These are phyloP conservation scores for Mythimna lalbum DNA, from an alignment of 2,888 invertebrate species.

Conservation along the genomic window DNA sequence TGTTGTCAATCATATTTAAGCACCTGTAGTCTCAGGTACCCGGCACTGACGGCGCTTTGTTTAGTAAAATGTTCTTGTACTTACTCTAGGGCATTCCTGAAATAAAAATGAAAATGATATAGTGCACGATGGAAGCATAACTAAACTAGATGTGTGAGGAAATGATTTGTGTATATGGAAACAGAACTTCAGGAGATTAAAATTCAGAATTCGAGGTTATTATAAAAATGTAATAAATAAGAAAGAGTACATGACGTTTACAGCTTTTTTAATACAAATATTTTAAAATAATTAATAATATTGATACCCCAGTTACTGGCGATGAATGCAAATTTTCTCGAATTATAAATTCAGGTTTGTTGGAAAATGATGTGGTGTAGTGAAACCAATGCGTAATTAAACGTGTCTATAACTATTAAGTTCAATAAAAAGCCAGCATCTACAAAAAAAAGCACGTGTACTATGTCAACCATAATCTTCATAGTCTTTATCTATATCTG, in stretches of 20 bases:
- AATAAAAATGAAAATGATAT: constrained; percentile 24
- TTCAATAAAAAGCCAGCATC: not conserved
- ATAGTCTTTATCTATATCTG: not conserved
- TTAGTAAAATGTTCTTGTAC: constrained; percentile 13
- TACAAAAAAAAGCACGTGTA: not conserved
- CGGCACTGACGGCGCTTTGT: too few relatives aligned
- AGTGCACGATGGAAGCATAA: not conserved
- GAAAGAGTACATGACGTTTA: too few relatives aligned
- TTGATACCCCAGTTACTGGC: not conserved
- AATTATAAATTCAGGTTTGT: not conserved
- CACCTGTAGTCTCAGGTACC: too few relatives aligned
- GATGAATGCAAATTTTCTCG: not conserved
- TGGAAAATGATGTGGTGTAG: not conserved
- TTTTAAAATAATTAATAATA: not conserved
- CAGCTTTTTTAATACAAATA: not conserved
- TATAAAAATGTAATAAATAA: too few relatives aligned
- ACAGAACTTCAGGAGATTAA: not conserved
- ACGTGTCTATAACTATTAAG: not conserved
- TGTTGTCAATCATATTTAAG: not conserved
- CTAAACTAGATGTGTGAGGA: not conserved
- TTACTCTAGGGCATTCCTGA: constrained; percentile 22
- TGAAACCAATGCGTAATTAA: not conserved
- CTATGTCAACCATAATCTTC: not conserved
- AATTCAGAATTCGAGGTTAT: not conserved
- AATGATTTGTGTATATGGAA: not conserved